These are phyloP conservation scores for Lysandra bellargus DNA, from an alignment of 2,888 invertebrate genomes.

Conservation along the genomic window DNA sequence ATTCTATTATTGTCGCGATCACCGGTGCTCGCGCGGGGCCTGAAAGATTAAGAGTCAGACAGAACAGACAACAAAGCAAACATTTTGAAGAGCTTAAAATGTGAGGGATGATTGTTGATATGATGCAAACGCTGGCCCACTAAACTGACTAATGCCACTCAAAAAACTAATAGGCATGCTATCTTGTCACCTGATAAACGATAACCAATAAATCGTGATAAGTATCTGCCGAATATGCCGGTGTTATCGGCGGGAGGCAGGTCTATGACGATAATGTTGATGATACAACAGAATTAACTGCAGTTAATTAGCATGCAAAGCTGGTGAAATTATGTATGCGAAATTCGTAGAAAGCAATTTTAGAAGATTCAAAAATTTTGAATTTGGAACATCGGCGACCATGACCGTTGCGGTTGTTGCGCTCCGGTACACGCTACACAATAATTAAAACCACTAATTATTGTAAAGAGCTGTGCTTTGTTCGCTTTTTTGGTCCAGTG, in stretches of 20 bases:
- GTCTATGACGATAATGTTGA: background rate
- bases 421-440: slow-evolving; percentile 61
- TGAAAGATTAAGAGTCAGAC: no score
- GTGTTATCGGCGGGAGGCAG: background rate
- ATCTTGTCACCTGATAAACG: slow-evolving; percentile 44
- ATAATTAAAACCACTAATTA: slow-evolving; percentile 65
- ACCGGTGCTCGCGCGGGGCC: no score
- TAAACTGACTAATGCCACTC: slow-evolving; percentile 47
- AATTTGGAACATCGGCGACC: slow-evolving; percentile 46
- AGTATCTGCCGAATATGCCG: slow-evolving; percentile 14
- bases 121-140: background rate
- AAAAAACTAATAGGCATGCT: slow-evolving; percentile 55
- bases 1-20: no score
- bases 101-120: background rate
- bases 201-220: slow-evolving; percentile 33
- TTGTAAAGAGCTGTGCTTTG: slow-evolving; percentile 44
- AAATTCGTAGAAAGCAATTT: slow-evolving; percentile 34
- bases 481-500: background rate
- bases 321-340: background rate
- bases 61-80: background rate
- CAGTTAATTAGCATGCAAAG: background rate
- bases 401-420: slow-evolving; percentile 47
- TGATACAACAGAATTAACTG: background rate
- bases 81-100: background rate
- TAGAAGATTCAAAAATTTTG: slow-evolving; percentile 45